Percentiles rank a stretch among this genome's conserved stretches.
Evolutionary conservation across 2,888 invertebrate species (phyloP).

Genomic region (Pharmacophagus antenor): DNA sequence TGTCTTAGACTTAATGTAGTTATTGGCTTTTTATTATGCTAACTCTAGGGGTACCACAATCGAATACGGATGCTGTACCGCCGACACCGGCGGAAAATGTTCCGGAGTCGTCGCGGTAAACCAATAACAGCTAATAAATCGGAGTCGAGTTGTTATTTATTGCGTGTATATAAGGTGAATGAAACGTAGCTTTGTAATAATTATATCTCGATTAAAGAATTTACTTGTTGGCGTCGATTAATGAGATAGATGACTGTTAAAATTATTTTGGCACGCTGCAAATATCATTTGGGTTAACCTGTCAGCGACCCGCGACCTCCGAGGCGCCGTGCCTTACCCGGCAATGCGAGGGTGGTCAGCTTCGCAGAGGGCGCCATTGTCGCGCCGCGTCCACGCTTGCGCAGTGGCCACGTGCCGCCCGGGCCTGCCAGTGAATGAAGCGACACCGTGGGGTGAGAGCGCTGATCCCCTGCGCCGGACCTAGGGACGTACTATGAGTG

Average conservation of each 20-base stretch:
- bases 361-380: conserved; percentile 62
- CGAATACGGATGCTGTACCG: conserved; percentile 20
- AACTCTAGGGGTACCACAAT: conserved; percentile 4
- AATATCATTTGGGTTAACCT: conserved; percentile 24
- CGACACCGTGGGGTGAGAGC: conserved; percentile 50
- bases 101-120: conserved; percentile 8
- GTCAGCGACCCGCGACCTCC: conserved; percentile 71
- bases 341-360: conserved; percentile 55
- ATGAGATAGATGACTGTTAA: neutral
- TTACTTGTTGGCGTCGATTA: too few relatives aligned
- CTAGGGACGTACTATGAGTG: conserved; percentile 56
- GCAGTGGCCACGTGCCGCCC: conserved; percentile 57
- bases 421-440: conserved; percentile 75
- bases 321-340: conserved; percentile 54
- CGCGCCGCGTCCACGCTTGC: conserved; percentile 64
- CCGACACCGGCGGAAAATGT: conserved; percentile 8
- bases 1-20: too few relatives aligned
- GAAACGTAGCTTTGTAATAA: too few relatives aligned
- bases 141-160: neutral
- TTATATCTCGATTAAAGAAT: too few relatives aligned
- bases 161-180: too few relatives aligned
- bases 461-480: conserved; percentile 42
- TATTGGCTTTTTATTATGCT: neutral
- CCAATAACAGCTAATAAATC: neutral
- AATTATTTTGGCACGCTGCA: conserved; percentile 4